These are phyloP conservation scores for Notolepis coatsorum DNA, from an alignment of 2,797 vertebrate species.

Conservation along the genomic window DNA sequence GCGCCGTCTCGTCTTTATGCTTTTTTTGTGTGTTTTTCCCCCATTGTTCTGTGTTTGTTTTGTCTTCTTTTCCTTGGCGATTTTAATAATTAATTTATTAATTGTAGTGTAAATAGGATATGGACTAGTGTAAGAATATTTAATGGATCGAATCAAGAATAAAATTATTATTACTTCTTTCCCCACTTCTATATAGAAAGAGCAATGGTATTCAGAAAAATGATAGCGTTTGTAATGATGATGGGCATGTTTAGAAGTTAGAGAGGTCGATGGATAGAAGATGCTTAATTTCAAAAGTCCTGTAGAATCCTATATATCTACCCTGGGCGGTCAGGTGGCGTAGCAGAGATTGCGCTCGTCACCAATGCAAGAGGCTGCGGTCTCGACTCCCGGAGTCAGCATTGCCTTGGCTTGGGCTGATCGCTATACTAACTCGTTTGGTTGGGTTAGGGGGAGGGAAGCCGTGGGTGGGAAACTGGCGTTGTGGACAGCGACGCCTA, in stretches of 20 bases:
- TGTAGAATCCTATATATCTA: too few relatives aligned
- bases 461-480: too few relatives aligned
- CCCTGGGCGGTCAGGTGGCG: too few relatives aligned
- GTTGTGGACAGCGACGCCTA: too few relatives aligned
- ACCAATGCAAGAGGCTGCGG: too few relatives aligned
- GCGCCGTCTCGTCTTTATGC: constrained; percentile 39
- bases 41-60: constrained; percentile 26
- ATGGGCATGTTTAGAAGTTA: not conserved
- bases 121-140: not conserved
- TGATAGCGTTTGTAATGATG: not conserved
- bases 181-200: not conserved
- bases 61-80: constrained; percentile 46
- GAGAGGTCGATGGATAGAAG: not conserved
- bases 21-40: constrained; percentile 35
- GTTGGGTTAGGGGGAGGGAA: too few relatives aligned
- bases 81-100: constrained; percentile 21
- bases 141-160: not conserved
- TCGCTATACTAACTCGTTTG: too few relatives aligned
- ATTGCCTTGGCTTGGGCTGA: too few relatives aligned
- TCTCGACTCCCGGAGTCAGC: too few relatives aligned
- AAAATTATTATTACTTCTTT: not conserved
- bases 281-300: too few relatives aligned
- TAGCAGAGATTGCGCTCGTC: too few relatives aligned
- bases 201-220: not conserved
- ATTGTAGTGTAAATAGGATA: constrained; percentile 9